Evolutionary conservation across 1,140 invertebrate species (phyloP).

Genomic region (Galleria mellonella): DNA sequence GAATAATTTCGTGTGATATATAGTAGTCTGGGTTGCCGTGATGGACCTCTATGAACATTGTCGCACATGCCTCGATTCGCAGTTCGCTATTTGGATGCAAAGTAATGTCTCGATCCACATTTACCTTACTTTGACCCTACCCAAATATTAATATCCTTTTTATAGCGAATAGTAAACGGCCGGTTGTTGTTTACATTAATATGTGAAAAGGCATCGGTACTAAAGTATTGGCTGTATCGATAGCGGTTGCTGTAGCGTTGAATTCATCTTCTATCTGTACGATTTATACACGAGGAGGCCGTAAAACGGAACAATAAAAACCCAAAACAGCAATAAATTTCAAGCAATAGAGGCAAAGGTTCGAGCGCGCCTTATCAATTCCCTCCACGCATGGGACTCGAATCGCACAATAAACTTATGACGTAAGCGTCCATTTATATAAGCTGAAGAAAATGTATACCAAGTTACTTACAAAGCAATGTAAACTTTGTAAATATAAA

Average conservation of each 20-base stretch:
- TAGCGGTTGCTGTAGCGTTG: slow-evolving; percentile 44
- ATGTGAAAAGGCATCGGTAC: slow-evolving; percentile 16
- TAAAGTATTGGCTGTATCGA: slow-evolving; percentile 42
- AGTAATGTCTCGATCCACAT: slow-evolving; percentile 4
- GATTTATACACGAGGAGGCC: slow-evolving; percentile 71
- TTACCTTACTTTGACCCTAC: not conserved
- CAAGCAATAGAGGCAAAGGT: slow-evolving; percentile 74
- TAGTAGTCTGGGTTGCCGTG: slow-evolving; percentile 36
- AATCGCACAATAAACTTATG: slow-evolving; percentile 69
- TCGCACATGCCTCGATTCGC: slow-evolving; percentile 13
- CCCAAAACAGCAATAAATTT: slow-evolving; percentile 77
- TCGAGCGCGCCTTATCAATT: slow-evolving; percentile 73
- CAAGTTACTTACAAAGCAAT: slow-evolving; percentile 7
- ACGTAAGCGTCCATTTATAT: slow-evolving; percentile 37
- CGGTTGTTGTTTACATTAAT: slow-evolving; percentile 9
- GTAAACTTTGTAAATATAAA: slow-evolving; percentile 36
- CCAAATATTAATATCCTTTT: slow-evolving; percentile 7
- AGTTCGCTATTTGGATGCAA: slow-evolving; percentile 12
- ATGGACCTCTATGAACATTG: slow-evolving; percentile 47
- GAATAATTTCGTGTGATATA: slow-evolving; percentile 68
- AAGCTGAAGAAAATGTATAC: slow-evolving; percentile 7
- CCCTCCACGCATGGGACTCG: slow-evolving; percentile 63
- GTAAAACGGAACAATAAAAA: slow-evolving; percentile 76
- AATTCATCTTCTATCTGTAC: slow-evolving; percentile 70
- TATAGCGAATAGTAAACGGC: slow-evolving; percentile 7